Base-by-base conservation (phyloP, 2,888 invertebrate genomes). In the Auanema sp. region DNA sequence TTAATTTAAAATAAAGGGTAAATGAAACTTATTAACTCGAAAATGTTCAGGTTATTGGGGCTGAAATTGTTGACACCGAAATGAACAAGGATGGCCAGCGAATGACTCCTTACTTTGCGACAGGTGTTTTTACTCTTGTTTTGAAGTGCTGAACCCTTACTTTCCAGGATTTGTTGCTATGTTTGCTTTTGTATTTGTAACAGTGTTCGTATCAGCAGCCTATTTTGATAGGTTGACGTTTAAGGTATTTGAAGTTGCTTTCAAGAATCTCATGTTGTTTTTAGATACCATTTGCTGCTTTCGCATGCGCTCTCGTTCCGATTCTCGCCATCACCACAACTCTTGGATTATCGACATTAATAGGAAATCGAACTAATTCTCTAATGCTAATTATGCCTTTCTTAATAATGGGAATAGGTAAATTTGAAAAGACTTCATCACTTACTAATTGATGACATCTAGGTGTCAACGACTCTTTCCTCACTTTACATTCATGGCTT, bases 311-410 rank as follows among this genome's bases (percentile, higher is more conserved):
- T 5, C 43, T 81, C 5, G 78, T 81, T 14, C 80, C 81, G 2
- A 61, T 73, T n/a, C 64, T 81, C n/a, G 74, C 80, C 1, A 74
- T 81, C 14, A 65, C 72, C 1, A 69, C 78, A 16, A 83, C 81
- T 10, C 73, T 81, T 53, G 82, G 82, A 43, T 53, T 76, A 43
- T 72, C 69, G 42, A 74, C 75, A 23, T 53, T 81, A 25, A 47
- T 75, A 11, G 81, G 79, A 8, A 65, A 71, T 43, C 62, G 81
- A 8, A 79, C 76, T 47, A 83, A 83, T 58, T 75, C 76, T 41
- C 72, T 82, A 11, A 74, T 78, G 72, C 67, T 83, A 44, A 79
- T 83, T 49, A 81, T 79, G 80, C 83, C 83, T 12, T 83, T 83
- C 52, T 62, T 83, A 52, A 81, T 81, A 63, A 81, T 81, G 71